Conservation (phyloP, 1,140 invertebrate species). For the Drosophila arawakana region DNA sequence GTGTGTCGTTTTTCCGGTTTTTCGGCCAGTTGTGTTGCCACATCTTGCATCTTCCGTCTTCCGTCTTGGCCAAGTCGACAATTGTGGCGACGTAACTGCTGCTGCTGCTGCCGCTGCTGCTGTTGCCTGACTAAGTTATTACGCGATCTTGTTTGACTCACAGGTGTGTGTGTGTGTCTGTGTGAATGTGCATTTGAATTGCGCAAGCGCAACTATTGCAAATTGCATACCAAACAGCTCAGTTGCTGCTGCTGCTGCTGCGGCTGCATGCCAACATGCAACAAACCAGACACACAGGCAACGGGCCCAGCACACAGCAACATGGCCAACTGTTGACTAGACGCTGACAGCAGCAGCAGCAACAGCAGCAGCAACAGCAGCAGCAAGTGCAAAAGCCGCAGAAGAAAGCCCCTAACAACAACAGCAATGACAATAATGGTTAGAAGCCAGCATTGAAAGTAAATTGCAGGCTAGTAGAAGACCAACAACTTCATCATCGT, state of each 20-base stretch:
- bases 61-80: constrained; percentile 55
- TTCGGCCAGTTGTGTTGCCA: constrained; percentile 62
- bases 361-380: constrained; percentile 56
- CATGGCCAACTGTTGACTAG: constrained; percentile 67
- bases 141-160: constrained; percentile 69
- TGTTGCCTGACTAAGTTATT: constrained; percentile 74
- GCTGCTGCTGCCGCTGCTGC: constrained; percentile 34
- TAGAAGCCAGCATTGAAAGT: constrained; percentile 76
- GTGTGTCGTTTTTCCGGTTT: constrained; percentile 80
- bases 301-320: constrained; percentile 57
- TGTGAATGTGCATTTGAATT: constrained; percentile 74
- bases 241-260: constrained; percentile 36
- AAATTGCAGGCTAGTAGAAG: constrained; percentile 69
- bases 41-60: constrained; percentile 60
- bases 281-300: constrained; percentile 80
- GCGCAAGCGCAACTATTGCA: constrained; percentile 81
- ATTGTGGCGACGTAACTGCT: constrained; percentile 38
- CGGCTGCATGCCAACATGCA: constrained; percentile 78
- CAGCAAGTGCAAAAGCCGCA: constrained; percentile 50
- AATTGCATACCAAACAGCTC: constrained; percentile 75
- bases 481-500: constrained; percentile 12
- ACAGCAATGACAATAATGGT: constrained; percentile 34
- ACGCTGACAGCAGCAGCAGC: constrained; percentile 62
- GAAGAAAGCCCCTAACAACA: constrained; percentile 22
- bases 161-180: constrained; percentile 39